Conservation (phyloP, 2,888 invertebrate genomes). For the Micoletzkya japonica region DNA sequence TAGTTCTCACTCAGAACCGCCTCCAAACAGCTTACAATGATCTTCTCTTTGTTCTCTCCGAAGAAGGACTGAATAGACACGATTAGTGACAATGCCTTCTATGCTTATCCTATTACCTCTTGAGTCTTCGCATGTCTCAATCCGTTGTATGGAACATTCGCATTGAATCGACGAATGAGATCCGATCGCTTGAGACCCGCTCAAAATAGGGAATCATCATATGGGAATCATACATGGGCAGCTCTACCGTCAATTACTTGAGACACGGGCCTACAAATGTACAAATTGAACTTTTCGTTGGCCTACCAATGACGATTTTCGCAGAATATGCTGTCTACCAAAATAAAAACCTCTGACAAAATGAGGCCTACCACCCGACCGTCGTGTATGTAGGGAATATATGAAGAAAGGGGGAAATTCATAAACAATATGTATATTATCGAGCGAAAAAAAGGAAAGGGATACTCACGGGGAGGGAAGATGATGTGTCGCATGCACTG, state of each 20-base stretch:
- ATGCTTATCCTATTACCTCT: slow-evolving; percentile 73
- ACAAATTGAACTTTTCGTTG: no score
- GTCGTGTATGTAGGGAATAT: no score
- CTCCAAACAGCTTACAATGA: slow-evolving; percentile 87
- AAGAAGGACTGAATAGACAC: slow-evolving; percentile 78
- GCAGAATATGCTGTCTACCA: no score
- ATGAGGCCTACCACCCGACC: no score
- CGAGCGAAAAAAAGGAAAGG: no score
- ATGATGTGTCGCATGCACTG: slow-evolving; percentile 78
- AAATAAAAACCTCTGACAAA: no score
- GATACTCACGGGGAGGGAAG: slow-evolving; percentile 51
- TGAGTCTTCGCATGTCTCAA: slow-evolving; percentile 91
- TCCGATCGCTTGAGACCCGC: slow-evolving; percentile 75
- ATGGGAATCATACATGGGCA: no score
- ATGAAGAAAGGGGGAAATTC: no score
- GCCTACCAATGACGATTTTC: no score
- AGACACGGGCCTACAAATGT: no score
- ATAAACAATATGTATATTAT: no score
- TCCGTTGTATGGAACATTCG: slow-evolving; percentile 95
- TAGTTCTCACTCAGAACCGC: slow-evolving; percentile 76
- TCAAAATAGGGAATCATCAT: slow-evolving; percentile 25
- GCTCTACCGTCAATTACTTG: no score
- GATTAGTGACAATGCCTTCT: not conserved
- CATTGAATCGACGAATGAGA: slow-evolving; percentile 90
- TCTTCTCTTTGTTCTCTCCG: slow-evolving; percentile 87